Conservation (phyloP, 2,797 vertebrate genomes). For the Acipenser transmontanus region DNA sequence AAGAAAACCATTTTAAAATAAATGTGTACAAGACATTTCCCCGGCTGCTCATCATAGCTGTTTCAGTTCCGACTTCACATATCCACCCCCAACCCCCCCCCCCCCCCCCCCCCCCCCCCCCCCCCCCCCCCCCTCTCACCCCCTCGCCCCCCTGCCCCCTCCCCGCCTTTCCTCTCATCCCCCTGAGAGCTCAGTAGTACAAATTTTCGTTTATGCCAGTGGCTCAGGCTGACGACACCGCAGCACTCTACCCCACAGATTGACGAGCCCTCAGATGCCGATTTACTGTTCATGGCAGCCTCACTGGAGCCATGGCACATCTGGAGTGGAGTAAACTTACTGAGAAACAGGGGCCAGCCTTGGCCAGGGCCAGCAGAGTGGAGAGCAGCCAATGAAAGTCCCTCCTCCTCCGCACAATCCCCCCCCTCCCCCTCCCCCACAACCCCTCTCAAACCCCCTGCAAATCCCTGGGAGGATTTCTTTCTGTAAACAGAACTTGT, state of each 20-base stretch:
- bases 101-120: slow-evolving; percentile 32
- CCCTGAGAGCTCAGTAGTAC: slow-evolving; percentile 55
- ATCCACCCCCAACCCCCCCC: too few relatives aligned
- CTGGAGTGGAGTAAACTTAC: slow-evolving; percentile 96
- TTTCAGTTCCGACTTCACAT: slow-evolving; percentile 25
- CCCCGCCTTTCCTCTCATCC: slow-evolving; percentile 35
- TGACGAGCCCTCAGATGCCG: slow-evolving; percentile 98
- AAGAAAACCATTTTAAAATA: slow-evolving; percentile 42
- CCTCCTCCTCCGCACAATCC: slow-evolving; percentile 46
- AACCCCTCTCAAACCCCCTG: slow-evolving; percentile 14
- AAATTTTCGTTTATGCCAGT: slow-evolving; percentile 81
- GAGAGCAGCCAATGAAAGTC: slow-evolving; percentile 79
- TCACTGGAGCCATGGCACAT: slow-evolving; percentile 98
- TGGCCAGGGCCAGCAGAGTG: slow-evolving; percentile 83
- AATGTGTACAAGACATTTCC: slow-evolving; percentile 52
- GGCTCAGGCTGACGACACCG: slow-evolving; percentile 83
- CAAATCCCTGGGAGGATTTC: slow-evolving; percentile 75
- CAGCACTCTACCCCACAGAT: slow-evolving; percentile 85
- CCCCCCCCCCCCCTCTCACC: slow-evolving; percentile 19
- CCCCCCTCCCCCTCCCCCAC: slow-evolving; percentile 20
- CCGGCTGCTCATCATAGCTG: slow-evolving; percentile 51
- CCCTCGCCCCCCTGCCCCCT: slow-evolving; percentile 25
- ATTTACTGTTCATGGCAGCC: slow-evolving; percentile 98
- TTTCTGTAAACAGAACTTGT: slow-evolving; percentile 82
- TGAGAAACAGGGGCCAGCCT: slow-evolving; percentile 84